Conservation (phyloP, 2,113 vertebrate species). For the Cyphomyrus discorhynchus region DNA sequence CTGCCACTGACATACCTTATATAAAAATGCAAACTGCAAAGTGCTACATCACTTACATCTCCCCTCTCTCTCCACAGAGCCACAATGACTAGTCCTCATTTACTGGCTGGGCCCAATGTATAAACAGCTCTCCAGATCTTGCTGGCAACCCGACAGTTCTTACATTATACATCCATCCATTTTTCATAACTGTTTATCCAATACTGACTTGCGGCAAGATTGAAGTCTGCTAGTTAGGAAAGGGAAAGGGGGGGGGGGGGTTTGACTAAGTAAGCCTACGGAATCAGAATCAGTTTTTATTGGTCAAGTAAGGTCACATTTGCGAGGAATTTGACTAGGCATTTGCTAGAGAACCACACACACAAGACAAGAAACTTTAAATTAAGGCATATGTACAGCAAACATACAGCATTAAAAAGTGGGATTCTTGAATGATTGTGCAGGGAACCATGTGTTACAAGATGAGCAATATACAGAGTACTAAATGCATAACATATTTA, state of each 20-base stretch:
- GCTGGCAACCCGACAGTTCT: neutral
- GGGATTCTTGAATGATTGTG: neutral
- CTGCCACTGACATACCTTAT: neutral
- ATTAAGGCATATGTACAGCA: neutral
- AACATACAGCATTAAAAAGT: neutral
- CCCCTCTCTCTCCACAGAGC: neutral
- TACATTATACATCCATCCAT: neutral
- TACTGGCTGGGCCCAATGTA: neutral
- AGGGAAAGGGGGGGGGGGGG: neutral
- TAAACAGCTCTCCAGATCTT: neutral
- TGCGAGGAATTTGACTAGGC: neutral
- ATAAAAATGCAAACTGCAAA: neutral
- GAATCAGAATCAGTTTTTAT: neutral
- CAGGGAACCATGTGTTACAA: neutral
- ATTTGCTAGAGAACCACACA: neutral
- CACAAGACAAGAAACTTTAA: neutral
- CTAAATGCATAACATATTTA: neutral
- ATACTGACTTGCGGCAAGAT: neutral
- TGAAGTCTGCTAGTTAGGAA: neutral
- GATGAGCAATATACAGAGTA: neutral
- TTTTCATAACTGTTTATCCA: neutral
- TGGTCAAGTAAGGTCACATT: neutral
- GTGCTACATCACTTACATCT: neutral
- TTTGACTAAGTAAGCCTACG: neutral
- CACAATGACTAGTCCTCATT: neutral